A percentile compares a stretch with the other conserved stretches of the same genome.
phyloP scores from a whole-genome alignment of 2,113 vertebrate species.

The Epinephelus fuscoguttatus region DNA sequence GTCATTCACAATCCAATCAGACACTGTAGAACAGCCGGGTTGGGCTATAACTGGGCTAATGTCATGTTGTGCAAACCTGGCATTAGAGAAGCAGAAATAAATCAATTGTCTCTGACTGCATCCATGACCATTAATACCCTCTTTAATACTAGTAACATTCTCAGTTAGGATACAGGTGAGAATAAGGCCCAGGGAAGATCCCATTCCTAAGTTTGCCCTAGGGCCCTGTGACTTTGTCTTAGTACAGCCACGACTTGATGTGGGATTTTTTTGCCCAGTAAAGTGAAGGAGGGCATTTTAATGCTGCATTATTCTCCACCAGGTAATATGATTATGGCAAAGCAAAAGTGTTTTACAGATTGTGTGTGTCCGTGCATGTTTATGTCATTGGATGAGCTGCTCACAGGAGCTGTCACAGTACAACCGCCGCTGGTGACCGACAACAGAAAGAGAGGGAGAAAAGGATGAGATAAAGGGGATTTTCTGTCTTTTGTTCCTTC shows the following conservation, averaged over 20 bases:
- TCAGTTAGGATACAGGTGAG: background rate
- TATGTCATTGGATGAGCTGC: background rate
- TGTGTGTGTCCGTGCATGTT: background rate
- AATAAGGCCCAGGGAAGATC: background rate
- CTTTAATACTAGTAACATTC: background rate
- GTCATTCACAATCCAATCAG: no score
- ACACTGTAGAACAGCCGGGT: no score
- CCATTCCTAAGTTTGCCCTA: background rate
- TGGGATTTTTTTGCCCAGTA: background rate
- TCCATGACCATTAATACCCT: background rate
- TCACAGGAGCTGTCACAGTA: conserved; percentile 5
- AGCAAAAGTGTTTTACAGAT: background rate
- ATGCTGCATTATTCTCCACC: background rate
- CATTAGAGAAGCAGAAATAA: no score
- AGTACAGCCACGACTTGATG: background rate
- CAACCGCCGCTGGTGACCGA: conserved; percentile 4
- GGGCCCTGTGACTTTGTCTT: background rate
- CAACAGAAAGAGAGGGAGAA: conserved; percentile 2
- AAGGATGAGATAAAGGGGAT: conserved; percentile 10
- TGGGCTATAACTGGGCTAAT: no score
- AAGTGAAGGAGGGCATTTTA: background rate
- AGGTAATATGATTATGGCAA: background rate
- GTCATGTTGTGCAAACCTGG: no score
- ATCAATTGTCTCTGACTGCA: background rate
- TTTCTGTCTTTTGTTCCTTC: conserved; percentile 29